phyloP scores from a whole-genome alignment of 2,888 invertebrate species.

The Byasa hedistus region DNA sequence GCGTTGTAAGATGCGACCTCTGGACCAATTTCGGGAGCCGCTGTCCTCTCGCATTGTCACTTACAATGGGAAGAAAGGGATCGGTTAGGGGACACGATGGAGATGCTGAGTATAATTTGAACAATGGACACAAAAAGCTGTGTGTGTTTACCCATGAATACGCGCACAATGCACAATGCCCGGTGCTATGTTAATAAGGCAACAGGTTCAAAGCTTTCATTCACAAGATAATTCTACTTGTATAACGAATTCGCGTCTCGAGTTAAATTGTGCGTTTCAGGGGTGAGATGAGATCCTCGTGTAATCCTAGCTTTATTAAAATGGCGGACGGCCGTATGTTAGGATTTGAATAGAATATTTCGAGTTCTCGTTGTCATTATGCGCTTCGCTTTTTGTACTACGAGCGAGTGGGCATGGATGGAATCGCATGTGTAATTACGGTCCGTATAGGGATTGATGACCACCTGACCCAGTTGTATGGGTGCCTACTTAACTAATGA shows the following conservation, averaged over 20 bases:
- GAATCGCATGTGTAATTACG: not conserved
- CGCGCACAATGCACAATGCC: constrained; percentile 70
- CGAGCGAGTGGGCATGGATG: not conserved
- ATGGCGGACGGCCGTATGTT: constrained; percentile 16
- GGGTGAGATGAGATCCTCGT: constrained; percentile 48
- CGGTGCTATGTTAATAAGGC: constrained; percentile 70
- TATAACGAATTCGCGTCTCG: constrained; percentile 79
- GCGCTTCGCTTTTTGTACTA: not conserved
- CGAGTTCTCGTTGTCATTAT: not conserved
- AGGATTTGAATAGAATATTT: constrained; percentile 12
- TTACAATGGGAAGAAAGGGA: constrained; percentile 63
- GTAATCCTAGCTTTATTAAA: constrained; percentile 52
- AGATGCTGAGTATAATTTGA: constrained; percentile 72
- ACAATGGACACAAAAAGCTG: constrained; percentile 73
- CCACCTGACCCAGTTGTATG: constrained; percentile 1
- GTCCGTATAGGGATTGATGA: not conserved
- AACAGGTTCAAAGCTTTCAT: constrained; percentile 73
- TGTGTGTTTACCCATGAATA: constrained; percentile 80
- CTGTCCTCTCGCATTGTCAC: constrained; percentile 52
- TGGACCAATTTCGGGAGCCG: constrained; percentile 57
- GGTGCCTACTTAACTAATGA: not conserved
- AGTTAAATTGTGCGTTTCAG: constrained; percentile 75
- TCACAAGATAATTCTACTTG: constrained; percentile 75
- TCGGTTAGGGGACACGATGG: constrained; percentile 65
- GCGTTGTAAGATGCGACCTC: constrained; percentile 66